Percentiles rank a stretch among this genome's conserved stretches.
phyloP scores from a whole-genome alignment of 2,888 invertebrate genomes.

The Epicampocera succincta region DNA sequence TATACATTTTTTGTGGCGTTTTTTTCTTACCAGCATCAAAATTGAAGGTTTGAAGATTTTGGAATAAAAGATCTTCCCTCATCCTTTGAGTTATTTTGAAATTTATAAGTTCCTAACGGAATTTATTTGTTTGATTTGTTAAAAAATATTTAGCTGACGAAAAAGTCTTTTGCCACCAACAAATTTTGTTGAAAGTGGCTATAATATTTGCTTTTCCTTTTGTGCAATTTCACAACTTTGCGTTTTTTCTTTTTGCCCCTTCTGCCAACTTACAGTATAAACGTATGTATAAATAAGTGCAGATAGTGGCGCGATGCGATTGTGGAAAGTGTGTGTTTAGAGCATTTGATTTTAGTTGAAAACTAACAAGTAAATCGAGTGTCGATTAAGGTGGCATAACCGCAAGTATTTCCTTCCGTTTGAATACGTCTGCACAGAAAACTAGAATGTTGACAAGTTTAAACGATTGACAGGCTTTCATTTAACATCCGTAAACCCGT shows the following conservation, averaged over 20 bases:
- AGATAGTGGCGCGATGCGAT: background rate
- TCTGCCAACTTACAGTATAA: background rate
- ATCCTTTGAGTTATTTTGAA: no score
- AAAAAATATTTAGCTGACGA: background rate
- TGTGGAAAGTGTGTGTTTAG: background rate
- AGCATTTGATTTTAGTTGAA: conserved; percentile 41
- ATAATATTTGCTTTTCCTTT: background rate
- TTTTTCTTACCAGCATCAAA: no score
- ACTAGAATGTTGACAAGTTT: conserved; percentile 70
- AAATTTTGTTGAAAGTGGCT: conserved; percentile 16
- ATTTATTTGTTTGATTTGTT: no score
- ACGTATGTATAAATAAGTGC: background rate
- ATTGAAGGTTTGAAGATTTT: no score
- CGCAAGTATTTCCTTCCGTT: conserved; percentile 70
- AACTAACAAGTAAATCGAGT: conserved; percentile 69
- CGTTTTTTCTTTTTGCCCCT: conserved; percentile 12
- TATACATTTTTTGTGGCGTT: no score
- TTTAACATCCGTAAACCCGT: conserved; percentile 39
- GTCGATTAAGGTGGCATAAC: conserved; percentile 70
- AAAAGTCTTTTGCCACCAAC: background rate
- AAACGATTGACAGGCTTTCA: conserved; percentile 69
- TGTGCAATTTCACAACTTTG: conserved; percentile 12
- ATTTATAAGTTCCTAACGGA: no score
- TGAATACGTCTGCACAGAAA: conserved; percentile 63
- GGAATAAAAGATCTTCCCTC: no score